Evolutionary conservation across 2,113 vertebrate species (phyloP).

Genomic region (Malurus cyaneus): DNA sequence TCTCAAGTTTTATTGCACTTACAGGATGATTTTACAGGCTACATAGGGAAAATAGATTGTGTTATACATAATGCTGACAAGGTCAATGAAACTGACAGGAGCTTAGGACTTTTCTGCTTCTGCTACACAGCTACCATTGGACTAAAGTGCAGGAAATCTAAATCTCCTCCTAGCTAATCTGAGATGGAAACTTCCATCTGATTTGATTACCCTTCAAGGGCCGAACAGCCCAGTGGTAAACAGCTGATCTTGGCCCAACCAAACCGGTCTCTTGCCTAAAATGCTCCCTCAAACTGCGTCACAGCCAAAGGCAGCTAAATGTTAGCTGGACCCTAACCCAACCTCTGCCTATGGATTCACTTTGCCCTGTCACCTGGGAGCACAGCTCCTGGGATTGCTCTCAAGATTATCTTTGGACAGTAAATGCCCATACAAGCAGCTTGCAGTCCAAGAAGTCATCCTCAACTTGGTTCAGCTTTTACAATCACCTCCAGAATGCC

Average conservation of each 20-base stretch:
- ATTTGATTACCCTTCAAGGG: neutral
- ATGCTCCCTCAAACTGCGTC: neutral
- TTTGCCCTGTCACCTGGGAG: neutral
- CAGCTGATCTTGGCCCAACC: neutral
- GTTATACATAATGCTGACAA: neutral
- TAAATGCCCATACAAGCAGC: neutral
- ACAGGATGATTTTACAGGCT: neutral
- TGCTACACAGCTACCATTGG: neutral
- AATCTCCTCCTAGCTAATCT: neutral
- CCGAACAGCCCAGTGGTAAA: neutral
- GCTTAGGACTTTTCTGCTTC: neutral
- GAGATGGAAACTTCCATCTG: neutral
- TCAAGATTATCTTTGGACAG: neutral
- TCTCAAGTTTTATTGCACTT: neutral
- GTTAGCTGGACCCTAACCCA: neutral
- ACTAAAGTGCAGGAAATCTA: neutral
- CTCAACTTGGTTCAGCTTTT: neutral
- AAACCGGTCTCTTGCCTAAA: neutral
- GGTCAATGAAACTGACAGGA: neutral
- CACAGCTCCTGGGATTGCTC: neutral
- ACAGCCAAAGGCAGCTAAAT: neutral
- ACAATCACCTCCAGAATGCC: neutral
- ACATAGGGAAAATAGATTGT: neutral
- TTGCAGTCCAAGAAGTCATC: neutral
- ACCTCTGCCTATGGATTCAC: neutral